Conservation (phyloP, 2,113 vertebrate genomes). For the Siphamia tubifer region DNA sequence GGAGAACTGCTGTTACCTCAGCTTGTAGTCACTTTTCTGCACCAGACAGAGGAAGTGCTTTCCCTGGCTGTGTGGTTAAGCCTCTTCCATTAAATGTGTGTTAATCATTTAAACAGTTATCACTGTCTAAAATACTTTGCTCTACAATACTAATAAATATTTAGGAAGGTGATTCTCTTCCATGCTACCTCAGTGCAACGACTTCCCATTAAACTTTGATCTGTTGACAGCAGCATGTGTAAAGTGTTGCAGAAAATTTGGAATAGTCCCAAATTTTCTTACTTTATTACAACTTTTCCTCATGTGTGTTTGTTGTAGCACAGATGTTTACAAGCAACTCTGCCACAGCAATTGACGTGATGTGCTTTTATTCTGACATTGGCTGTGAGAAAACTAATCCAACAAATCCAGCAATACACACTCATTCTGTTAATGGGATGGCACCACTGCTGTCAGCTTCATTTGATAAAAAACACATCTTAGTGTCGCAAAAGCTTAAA, state of each 20-base stretch:
- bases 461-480: background rate
- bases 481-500: background rate
- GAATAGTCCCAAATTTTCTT: background rate
- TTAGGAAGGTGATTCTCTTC: background rate
- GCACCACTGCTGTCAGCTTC: background rate
- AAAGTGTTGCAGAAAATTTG: constrained; percentile 6
- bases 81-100: background rate
- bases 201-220: background rate
- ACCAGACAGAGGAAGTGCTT: background rate
- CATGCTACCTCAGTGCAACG: background rate
- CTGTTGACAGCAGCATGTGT: background rate
- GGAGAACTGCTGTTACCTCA: background rate
- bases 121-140: background rate
- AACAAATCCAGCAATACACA: constrained; percentile 8
- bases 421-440: background rate
- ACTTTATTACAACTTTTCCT: background rate
- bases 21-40: background rate
- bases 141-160: background rate
- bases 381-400: background rate
- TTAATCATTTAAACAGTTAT: background rate
- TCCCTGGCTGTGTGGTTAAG: background rate
- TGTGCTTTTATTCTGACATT: background rate
- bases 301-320: background rate
- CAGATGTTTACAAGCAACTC: background rate
- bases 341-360: background rate